Evolutionary conservation across 2,888 invertebrate genomes (phyloP), one percentile per base, ranked within the genome.

Genomic region (Netelia inedita): DNA sequence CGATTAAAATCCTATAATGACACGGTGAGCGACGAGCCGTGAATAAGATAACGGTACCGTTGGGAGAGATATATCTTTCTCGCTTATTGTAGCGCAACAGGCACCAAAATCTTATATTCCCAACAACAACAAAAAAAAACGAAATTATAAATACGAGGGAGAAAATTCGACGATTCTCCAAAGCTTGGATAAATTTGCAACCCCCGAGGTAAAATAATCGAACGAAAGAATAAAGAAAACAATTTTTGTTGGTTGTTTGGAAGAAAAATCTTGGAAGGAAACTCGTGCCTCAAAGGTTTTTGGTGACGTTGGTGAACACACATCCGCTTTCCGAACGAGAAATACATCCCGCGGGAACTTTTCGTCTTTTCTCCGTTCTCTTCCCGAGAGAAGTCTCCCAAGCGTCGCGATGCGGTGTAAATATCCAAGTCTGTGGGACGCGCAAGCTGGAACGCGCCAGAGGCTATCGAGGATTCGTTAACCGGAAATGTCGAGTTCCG

Each of bases 401-500:
- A 28, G 28, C 28, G 28, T 28, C 14, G 14, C 14, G 46, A 46
- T 41, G 79, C 53, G 21, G 78, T 53, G 71, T 63, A 79, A 71
- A 79, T 79, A 79, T 71, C 11, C 46, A 11, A 35, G 61, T 65
- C 55, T 41, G 35, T 41, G 78, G 59, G 78, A 78, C 68, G 61
- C 19, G 16, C 16, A 19, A n/a, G 16, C 16, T 57, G 16, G 9
- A 57, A 57, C 57, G 19, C 57, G 43, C 69, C n/a, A 10, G 79
- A 79, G 63, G 79, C 79, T 71, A 63, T 71, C 9, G 79, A 50
- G n/a, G 50, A 71, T 69, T 79, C 79, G 61, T 71, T 61, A 79
- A 79, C 79, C 79, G 79, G 79, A 79, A 79, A 71, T 71, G 79
- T 71, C 71, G 61, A 71, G 68, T 46, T 23, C 50, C 46, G 74